Conservation (phyloP, 2,797 vertebrate species). For the Trichosurus vulpecula region DNA sequence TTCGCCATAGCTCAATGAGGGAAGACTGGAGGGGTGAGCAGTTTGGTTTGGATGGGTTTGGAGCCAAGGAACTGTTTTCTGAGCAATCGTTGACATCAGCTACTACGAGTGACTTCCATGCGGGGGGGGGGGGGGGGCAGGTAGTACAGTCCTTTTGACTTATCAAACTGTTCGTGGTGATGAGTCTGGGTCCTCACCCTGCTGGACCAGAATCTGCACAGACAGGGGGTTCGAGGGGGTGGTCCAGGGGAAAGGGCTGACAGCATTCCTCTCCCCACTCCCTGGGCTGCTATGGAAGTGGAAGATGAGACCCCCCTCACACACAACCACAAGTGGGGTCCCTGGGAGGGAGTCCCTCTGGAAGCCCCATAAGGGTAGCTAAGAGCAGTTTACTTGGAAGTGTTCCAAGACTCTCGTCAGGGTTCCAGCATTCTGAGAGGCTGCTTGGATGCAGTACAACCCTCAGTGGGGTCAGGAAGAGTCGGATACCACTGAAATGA, state of each 20-base stretch:
- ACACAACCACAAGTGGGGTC: background rate
- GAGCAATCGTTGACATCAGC: background rate
- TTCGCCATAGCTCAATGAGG: background rate
- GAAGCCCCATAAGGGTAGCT: background rate
- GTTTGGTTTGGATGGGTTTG: too few relatives aligned
- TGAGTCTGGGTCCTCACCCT: background rate
- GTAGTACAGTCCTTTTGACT: too few relatives aligned
- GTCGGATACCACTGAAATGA: background rate
- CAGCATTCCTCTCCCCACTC: background rate
- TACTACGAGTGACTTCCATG: background rate
- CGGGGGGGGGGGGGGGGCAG: too few relatives aligned
- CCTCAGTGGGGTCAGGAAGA: background rate
- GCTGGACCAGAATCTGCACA: background rate
- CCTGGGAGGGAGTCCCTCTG: background rate
- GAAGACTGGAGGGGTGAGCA: background rate
- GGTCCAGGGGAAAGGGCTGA: too few relatives aligned
- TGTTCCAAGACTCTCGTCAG: background rate
- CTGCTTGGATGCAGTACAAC: background rate
- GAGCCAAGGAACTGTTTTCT: background rate
- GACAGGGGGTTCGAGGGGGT: background rate
- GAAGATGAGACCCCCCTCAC: too few relatives aligned
- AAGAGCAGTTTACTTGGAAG: background rate
- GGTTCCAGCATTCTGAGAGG: background rate
- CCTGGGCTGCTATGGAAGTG: background rate
- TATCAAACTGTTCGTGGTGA: background rate